These are phyloP conservation scores for Mormyrus lacerda DNA, from an alignment of 2,113 vertebrate species.

Conservation along the genomic window DNA sequence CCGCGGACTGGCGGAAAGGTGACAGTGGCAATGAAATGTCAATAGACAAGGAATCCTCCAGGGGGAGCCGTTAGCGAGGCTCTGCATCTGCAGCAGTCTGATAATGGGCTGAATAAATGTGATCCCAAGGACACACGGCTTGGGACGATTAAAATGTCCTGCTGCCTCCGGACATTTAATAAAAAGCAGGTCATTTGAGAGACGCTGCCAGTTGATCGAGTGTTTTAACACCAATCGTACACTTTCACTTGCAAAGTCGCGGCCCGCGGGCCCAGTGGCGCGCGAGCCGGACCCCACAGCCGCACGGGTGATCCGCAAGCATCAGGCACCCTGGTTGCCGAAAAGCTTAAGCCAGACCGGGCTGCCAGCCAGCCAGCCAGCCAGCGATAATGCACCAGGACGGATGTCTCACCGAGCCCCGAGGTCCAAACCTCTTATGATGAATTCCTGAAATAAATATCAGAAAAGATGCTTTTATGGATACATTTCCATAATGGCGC, in stretches of 20 bases:
- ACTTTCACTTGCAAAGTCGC: not conserved
- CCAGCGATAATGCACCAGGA: not conserved
- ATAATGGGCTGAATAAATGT: not conserved
- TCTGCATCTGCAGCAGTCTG: not conserved
- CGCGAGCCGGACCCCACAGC: not conserved
- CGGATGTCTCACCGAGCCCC: not conserved
- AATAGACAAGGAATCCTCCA: not conserved
- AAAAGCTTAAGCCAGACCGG: not conserved
- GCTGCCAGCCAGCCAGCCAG: not conserved
- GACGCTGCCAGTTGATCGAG: not conserved
- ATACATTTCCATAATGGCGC: conserved; percentile 11
- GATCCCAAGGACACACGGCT: not conserved
- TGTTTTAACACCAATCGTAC: not conserved
- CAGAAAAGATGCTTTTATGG: not conserved
- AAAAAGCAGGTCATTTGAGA: not conserved
- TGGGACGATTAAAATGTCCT: no score
- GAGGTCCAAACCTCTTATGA: not conserved
- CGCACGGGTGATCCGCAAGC: not conserved
- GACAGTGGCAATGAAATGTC: not conserved
- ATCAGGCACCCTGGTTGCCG: not conserved
- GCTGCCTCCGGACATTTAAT: not conserved
- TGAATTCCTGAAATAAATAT: conserved; percentile 14
- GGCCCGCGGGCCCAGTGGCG: not conserved
- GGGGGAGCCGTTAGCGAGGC: not conserved
- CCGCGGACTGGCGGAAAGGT: not conserved